These are phyloP conservation scores for Noctilio leporinus DNA, from an alignment of 2,113 vertebrate genomes.

Conservation along the genomic window DNA sequence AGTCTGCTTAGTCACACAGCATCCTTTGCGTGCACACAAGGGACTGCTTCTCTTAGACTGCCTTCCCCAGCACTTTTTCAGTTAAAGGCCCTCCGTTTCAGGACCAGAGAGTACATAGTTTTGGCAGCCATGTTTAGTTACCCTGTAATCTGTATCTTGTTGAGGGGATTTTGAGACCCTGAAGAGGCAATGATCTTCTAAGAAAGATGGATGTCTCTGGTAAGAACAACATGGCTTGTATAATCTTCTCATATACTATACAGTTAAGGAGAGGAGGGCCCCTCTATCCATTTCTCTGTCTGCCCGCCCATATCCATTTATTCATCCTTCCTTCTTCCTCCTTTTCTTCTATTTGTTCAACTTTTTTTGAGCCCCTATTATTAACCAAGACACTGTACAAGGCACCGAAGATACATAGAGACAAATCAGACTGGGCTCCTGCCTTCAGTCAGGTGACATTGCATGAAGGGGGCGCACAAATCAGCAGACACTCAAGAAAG, in stretches of 20 bases:
- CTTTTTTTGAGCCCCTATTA: neutral
- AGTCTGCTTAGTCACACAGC: neutral
- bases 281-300: neutral
- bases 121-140: neutral
- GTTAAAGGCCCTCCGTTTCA: neutral
- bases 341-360: neutral
- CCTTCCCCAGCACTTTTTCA: neutral
- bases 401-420: neutral
- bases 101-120: neutral
- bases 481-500: neutral
- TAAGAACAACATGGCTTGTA: neutral
- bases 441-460: neutral
- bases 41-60: neutral
- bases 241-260: neutral
- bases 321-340: neutral
- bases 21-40: neutral
- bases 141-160: neutral
- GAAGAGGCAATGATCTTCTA: neutral
- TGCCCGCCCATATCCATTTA: neutral
- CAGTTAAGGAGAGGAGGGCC: neutral
- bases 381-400: neutral
- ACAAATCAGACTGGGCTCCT: neutral
- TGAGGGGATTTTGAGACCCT: neutral
- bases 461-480: neutral
- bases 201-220: neutral